Evolutionary conservation across 1,140 invertebrate species (phyloP), one percentile per base, ranked within the genome.

Genomic region (Dendrolimus kikuchii): DNA sequence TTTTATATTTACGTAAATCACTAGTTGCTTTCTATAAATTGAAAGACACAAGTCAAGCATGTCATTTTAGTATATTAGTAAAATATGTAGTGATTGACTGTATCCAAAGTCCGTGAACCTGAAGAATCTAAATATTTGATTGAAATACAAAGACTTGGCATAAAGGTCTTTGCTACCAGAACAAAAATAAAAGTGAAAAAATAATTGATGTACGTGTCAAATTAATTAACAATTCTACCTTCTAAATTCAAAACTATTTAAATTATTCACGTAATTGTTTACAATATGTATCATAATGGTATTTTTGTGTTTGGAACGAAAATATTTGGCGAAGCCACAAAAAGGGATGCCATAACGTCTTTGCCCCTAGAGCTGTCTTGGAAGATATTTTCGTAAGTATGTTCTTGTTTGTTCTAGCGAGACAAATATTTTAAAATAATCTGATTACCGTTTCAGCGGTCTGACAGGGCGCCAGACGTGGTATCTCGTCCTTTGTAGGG

Each of bases 381-480:
- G 78, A 78, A 70, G 64, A 81, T 83, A 74, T 83, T 83, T 61
- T 74, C 66, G 81, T 81, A 59, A 84, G 81, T 84, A 38, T 7
- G 42, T 55, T 41, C 44, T 41, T 49, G 38, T 46, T 55, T 49
- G 46, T 23, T 23, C n/a, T 47, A 42, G 9, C 10, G 41, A 8
- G 38, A 39, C 47, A 46, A 45, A 53, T 59, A 54, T 59, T 59
- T 57, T 47, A 53, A 50, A 38, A 7, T 51, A 48, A 57, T 50
- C 49, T 39, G 44, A 47, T 48, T 54, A 48, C 8, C 8, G 49
- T 52, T 47, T 57, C 46, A 6, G 37, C 7, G 36, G 46, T 10
- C 23, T 23, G 46, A 8, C 36, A 38, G 8, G 23, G 46, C 38
- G 36, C 37, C 23, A 37, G 46, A 45, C 43, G 7, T 23, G 43